Evolutionary conservation across 2,888 invertebrate genomes (phyloP).

Genomic region (Corbicula japonica): DNA sequence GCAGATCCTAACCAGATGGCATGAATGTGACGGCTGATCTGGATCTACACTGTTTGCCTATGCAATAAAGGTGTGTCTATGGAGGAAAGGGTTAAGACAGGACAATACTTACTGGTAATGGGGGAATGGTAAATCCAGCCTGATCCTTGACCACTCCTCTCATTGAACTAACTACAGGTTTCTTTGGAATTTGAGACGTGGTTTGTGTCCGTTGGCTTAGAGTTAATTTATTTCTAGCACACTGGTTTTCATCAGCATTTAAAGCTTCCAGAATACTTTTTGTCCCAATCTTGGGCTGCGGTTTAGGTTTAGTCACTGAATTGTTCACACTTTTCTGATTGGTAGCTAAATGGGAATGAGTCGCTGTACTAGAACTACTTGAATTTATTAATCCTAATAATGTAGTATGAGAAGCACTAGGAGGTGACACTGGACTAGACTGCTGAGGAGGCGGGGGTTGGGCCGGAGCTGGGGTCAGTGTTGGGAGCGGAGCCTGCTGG

Average conservation of each 20-base stretch:
- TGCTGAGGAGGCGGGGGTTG: constrained; percentile 4
- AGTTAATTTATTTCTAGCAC: constrained; percentile 23
- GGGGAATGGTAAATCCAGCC: constrained; percentile 73
- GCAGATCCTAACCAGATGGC: no score
- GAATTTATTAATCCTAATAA: constrained; percentile 27
- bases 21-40: no score
- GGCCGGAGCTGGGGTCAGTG: constrained; percentile 45
- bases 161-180: not conserved
- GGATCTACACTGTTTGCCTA: no score
- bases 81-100: no score
- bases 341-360: constrained; percentile 1
- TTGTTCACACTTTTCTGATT: no score
- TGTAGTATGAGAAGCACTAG: constrained; percentile 22
- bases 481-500: constrained; percentile 47
- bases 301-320: constrained; percentile 22
- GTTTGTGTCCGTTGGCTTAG: constrained; percentile 8
- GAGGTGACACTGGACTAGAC: not conserved
- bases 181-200: constrained; percentile 2
- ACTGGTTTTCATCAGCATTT: constrained; percentile 46
- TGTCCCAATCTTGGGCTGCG: constrained; percentile 17
- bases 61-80: no score
- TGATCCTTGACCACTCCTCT: constrained; percentile 57
- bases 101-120: constrained; percentile 48
- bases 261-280: constrained; percentile 58
- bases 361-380: constrained; percentile 1